Conservation (phyloP, 2,113 vertebrate genomes). For the Pipa parva region DNA sequence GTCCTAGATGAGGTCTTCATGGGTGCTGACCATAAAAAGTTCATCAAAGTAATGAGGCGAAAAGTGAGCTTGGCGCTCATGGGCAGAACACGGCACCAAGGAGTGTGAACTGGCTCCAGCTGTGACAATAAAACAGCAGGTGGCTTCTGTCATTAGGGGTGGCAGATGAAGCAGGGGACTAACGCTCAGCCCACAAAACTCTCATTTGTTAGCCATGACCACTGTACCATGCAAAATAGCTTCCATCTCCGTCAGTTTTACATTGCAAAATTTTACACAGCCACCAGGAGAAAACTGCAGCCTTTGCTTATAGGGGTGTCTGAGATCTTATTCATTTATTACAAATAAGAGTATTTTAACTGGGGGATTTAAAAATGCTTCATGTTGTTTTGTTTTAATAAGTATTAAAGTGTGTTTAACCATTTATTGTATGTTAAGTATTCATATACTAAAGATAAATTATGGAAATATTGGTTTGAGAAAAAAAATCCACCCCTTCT, state of each 20-base stretch:
- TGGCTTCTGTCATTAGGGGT: constrained; percentile 96
- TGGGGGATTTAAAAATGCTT: background rate
- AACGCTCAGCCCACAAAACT: constrained; percentile 73
- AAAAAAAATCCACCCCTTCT: background rate
- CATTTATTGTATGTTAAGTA: background rate
- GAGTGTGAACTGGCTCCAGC: constrained; percentile 92
- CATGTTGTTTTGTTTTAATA: too few species aligned
- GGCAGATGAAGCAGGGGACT: constrained; percentile 90
- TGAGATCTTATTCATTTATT: constrained; percentile 52
- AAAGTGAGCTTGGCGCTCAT: constrained; percentile 72
- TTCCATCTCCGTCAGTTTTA: constrained; percentile 78
- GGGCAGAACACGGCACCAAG: constrained; percentile 84
- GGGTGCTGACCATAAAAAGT: constrained; percentile 98
- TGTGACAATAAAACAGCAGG: constrained; percentile 99
- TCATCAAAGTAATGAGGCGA: constrained; percentile 98
- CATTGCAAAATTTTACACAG: constrained; percentile 68
- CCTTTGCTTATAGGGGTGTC: constrained; percentile 51
- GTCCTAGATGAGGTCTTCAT: constrained; percentile 88
- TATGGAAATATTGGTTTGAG: constrained; percentile 6
- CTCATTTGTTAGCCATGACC: constrained; percentile 84
- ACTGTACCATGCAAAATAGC: constrained; percentile 88
- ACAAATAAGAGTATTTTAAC: constrained; percentile 17
- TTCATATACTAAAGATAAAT: background rate
- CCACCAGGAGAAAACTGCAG: constrained; percentile 56
- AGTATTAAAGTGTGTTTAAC: background rate